These are phyloP conservation scores for Mungos mungo DNA, from an alignment of 2,113 vertebrate species.

Conservation along the genomic window DNA sequence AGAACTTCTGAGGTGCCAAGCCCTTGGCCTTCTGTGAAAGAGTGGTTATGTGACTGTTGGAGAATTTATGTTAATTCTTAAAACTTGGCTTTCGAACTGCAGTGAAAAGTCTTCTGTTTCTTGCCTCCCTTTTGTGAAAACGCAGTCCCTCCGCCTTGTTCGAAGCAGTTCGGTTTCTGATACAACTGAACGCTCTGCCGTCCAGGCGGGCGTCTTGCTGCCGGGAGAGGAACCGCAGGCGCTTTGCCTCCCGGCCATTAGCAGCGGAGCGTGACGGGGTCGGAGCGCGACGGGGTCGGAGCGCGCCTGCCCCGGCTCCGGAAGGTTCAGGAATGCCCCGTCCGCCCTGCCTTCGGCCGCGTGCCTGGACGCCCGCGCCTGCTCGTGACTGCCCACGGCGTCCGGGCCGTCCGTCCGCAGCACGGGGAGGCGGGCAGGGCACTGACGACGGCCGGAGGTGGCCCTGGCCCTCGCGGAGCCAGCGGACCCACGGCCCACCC, in stretches of 20 bases:
- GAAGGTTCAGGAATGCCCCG: fast-evolving
- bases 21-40: not conserved
- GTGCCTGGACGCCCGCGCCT: fast-evolving
- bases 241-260: fast-evolving
- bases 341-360: fast-evolving
- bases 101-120: not conserved
- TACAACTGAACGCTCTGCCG: not conserved
- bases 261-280: not conserved
- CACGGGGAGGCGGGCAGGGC: not conserved
- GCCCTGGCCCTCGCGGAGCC: not conserved
- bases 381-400: too few relatives aligned
- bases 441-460: not conserved
- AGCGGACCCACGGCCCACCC: not conserved
- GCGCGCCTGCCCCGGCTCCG: fast-evolving
- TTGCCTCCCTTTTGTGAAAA: not conserved
- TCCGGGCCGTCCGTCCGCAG: not conserved
- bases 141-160: not conserved
- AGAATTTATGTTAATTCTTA: not conserved
- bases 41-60: not conserved
- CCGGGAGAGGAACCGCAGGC: not conserved
- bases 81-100: not conserved
- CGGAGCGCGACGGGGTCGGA: not conserved
- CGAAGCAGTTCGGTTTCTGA: not conserved
- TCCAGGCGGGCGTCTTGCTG: not conserved
- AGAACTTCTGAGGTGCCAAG: not conserved